Base-by-base conservation (phyloP, 1,140 invertebrate genomes). In the Littorina saxatilis region DNA sequence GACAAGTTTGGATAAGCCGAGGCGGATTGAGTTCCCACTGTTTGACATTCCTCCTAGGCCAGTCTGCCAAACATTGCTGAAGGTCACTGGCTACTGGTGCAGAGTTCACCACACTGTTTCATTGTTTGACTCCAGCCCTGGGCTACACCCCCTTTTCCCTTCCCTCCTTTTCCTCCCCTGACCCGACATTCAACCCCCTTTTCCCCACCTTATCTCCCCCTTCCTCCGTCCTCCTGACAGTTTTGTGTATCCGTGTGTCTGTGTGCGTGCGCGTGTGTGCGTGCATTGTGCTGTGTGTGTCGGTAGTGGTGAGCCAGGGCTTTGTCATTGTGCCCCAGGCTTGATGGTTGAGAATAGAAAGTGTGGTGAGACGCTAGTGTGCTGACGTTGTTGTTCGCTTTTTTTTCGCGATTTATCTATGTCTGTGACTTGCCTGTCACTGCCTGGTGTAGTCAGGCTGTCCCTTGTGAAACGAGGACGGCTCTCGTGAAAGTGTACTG, bases 21-120 rank as follows among this genome's bases (percentile, higher is more conserved):
- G 79, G 78, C 74, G 81, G 82, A 82, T 84, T 83, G 81, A 86
- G 82, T 86, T 81, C 78, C 84, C 80, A 82, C 78, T 84, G 82
- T 84, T 86, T 86, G 85, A 86, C 85, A 86, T 86, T 86, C 85
- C 82, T 82, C 37, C 37, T 61, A 58, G 81, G 82, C 81, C 79
- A 40, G 78, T 78, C 84, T 81, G 72, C 80, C 84, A 80, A 86
- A 84, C 80, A 82, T 27, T 43, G n/a, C 73, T 84, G 82, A 86
- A 86, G 85, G 85, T 86, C 85, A 86, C 81, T 77, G 68, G 79
- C 80, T 58, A 55, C 68, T 32, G 50, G 66, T 29, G 15, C 35
- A 82, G 76, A 79, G 80, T 83, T 85, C 81, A 79, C 63, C 80
- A 75, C 80, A 81, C 81, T 80, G 47, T 78, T 81, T 82, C 81